Base-by-base conservation (phyloP, 1,140 invertebrate genomes). In the Drosophila mayri region DNA sequence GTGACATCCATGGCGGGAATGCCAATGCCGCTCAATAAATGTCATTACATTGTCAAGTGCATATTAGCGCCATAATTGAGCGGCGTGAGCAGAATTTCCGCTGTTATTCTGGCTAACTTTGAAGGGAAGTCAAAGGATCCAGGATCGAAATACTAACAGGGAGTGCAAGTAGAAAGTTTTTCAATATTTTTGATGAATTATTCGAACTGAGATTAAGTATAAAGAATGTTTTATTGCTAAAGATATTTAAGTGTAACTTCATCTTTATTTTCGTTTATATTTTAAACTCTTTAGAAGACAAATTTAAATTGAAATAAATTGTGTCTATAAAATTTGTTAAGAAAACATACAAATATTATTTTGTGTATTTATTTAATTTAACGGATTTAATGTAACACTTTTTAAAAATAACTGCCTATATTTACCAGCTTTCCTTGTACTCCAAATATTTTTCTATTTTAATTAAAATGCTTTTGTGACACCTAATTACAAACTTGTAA, bases 21-120 rank as follows among this genome's bases (percentile, higher is more conserved):
- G 50, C 64, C 59, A 46, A 40, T 61, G 63, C 64, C 76, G 76
- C 77, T 84, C 84, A 87, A 87, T 87, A 87, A 87, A 87, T 87
- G 83, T 87, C 83, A 87, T 87, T 87, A 87, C 84, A 87, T 88
- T 87, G 83, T 87, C 83, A 87, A 87, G 83, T 87, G 83, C 83
- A 87, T 87, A 87, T 87, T 87, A 87, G 83, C 77, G 83, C 83
- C 85, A 87, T 87, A 87, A 87, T 87, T 87, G 83, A 82, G 68
- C 67, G 80, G 81, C 84, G 83, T 87, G 83, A 79, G 38, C 68
- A 58, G 84, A 79, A 90, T 88, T 76, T 79, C 57, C 25, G 32
- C 22, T 12, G 47, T 44, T 22, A 43, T 37, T 63, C 38, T 25
- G 25, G 49, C 40, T n/a, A 50, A 59, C 30, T 46, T 49, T 11